Base-by-base conservation (phyloP, 2,113 vertebrate species). In the Heterotilapia buettikoferi region DNA sequence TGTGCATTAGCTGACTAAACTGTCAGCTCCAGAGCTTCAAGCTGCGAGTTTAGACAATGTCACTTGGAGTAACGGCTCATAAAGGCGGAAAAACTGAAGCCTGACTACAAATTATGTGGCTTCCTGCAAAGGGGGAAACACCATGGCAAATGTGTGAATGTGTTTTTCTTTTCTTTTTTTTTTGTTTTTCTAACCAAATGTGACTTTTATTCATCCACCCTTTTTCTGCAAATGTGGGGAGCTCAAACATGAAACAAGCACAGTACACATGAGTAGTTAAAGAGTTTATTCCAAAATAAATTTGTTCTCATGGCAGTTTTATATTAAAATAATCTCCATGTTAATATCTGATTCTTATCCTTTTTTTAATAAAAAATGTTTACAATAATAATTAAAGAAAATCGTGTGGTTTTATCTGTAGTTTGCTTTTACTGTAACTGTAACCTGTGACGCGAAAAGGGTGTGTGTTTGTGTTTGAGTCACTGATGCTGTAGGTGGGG, bases 401-500 rank as follows among this genome's bases (percentile, higher is more conserved):
- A n/a, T 82, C 61, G 13, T 73, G 11, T 14, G 9, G 87, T 78
- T 84, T 86, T 19, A 26, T 63, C 24, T 76, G 18, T 9, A 63
- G 33, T 14, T 63, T 68, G 13, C 9, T 52, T 88, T 86, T 80
- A 90, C 91, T 90, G 87, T 92, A 88, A 94, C 61, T 81, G 88
- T 86, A 66, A 89, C 53, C 9, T 12, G 84, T 84, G 80, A 86
- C 11, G 6, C 84, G 45, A 84, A 79, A 56, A 82, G 33, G 38
- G 71, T 83, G 57, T 92, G 13, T 79, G 14, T 86, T 82, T 86
- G 50, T 61, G 29, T 87, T 52, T 92, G 90, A 91, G 84, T 96
- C 93, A 96, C 89, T 89, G 73, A 71, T 21, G 80, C 52, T 91
- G 93, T 96, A 92, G 96, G 95, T 93, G 96, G 95, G 93, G 95